phyloP scores from a whole-genome alignment of 2,113 vertebrate genomes.

The Seriola quinqueradiata region DNA sequence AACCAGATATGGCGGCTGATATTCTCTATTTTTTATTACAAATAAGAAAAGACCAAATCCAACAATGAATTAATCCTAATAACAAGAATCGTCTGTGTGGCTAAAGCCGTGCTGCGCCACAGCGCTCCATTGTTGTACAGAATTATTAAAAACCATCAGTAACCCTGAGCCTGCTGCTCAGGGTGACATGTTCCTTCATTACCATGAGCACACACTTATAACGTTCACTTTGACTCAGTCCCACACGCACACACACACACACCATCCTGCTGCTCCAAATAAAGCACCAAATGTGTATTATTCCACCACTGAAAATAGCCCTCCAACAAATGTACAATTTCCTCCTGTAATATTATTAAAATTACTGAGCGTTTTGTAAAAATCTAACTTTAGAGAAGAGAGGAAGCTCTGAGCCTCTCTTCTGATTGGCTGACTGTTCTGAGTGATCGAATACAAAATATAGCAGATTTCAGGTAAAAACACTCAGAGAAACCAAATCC shows the following conservation, averaged over 20 bases:
- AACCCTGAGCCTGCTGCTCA: neutral
- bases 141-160: neutral
- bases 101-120: neutral
- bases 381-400: too few relatives aligned
- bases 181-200: neutral
- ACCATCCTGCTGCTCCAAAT: too few relatives aligned
- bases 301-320: slow-evolving; percentile 11
- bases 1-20: neutral
- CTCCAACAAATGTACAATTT: neutral
- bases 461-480: too few relatives aligned
- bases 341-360: too few relatives aligned
- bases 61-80: neutral
- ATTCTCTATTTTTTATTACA: neutral
- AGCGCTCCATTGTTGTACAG: neutral
- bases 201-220: neutral
- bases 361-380: neutral
- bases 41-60: neutral
- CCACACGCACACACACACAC: too few relatives aligned
- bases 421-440: too few relatives aligned
- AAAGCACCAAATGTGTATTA: neutral
- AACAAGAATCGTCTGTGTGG: neutral
- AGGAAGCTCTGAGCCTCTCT: too few relatives aligned
- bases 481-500: too few relatives aligned
- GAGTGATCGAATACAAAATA: too few relatives aligned
- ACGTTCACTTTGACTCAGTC: neutral